Percentiles rank a stretch among this genome's conserved stretches.
phyloP scores from a whole-genome alignment of 2,113 vertebrate species.

The Dromiciops gliroides region DNA sequence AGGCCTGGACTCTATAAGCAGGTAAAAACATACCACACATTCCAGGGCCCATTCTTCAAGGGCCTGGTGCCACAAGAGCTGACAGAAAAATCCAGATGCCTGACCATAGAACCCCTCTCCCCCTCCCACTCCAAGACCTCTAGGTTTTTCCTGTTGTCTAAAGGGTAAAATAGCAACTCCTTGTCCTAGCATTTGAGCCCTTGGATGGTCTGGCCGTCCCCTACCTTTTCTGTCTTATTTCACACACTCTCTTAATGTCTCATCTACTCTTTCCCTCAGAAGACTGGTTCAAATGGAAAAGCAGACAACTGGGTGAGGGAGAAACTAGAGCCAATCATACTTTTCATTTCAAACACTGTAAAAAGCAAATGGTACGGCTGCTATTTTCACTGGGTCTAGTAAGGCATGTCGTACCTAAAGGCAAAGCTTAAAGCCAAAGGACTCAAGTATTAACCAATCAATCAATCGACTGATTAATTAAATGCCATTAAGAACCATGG shows the following conservation, averaged over 20 bases:
- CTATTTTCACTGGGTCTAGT: background rate
- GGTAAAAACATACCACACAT: background rate
- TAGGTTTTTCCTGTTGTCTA: background rate
- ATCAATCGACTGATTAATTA: too few relatives aligned
- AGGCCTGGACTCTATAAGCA: background rate
- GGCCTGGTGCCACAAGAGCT: background rate
- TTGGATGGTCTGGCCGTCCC: background rate
- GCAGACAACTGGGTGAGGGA: background rate
- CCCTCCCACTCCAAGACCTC: background rate
- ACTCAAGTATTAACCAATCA: background rate
- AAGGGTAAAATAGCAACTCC: background rate
- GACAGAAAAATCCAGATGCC: background rate
- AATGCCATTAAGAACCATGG: background rate
- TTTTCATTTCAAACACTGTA: background rate
- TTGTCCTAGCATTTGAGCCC: background rate
- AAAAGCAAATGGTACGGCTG: background rate
- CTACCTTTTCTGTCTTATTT: background rate
- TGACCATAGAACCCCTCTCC: background rate
- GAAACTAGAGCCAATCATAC: background rate
- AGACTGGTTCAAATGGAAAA: background rate
- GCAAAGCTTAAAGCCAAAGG: background rate
- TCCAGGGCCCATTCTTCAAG: background rate
- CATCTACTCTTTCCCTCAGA: background rate
- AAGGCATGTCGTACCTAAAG: background rate
- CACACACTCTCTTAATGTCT: background rate